Conservation (phyloP, 2,113 vertebrate species). For the Corythoichthys haematopterus region DNA sequence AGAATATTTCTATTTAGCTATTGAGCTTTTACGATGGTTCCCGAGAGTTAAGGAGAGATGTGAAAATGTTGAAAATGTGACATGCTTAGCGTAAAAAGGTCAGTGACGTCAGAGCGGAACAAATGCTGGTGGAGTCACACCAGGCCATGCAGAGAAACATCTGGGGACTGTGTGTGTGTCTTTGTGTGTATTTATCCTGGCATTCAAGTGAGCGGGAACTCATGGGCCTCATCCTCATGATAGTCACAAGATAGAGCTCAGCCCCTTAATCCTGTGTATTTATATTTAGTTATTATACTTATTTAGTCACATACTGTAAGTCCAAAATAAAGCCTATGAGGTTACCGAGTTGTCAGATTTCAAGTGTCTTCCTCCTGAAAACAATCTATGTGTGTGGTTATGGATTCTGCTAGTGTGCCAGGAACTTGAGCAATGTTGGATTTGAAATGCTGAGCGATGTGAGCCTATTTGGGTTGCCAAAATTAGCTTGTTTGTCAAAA, state of each 20-base stretch:
- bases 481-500: conserved; percentile 43
- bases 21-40: conserved; percentile 9
- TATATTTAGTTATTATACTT: conserved; percentile 15
- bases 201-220: conserved; percentile 7
- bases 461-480: conserved; percentile 28
- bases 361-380: conserved; percentile 36
- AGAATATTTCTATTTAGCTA: not conserved
- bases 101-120: conserved; percentile 50
- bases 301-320: conserved; percentile 15
- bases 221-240: conserved; percentile 29
- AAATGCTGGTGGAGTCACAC: conserved; percentile 40
- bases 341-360: conserved; percentile 59
- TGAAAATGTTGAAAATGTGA: conserved; percentile 22
- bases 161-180: conserved; percentile 43
- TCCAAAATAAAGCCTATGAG: conserved; percentile 60
- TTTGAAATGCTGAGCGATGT: conserved; percentile 45
- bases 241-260: conserved; percentile 36
- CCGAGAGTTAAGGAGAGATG: not conserved
- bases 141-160: conserved; percentile 54
- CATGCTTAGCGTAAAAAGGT: conserved; percentile 24
- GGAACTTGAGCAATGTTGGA: conserved; percentile 47
- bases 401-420: conserved; percentile 17
- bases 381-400: conserved; percentile 36
- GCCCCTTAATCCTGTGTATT: conserved; percentile 29
- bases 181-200: conserved; percentile 9